Evolutionary conservation across 2,797 vertebrate species (phyloP).

Genomic region (Mormyrus proboscirostris): DNA sequence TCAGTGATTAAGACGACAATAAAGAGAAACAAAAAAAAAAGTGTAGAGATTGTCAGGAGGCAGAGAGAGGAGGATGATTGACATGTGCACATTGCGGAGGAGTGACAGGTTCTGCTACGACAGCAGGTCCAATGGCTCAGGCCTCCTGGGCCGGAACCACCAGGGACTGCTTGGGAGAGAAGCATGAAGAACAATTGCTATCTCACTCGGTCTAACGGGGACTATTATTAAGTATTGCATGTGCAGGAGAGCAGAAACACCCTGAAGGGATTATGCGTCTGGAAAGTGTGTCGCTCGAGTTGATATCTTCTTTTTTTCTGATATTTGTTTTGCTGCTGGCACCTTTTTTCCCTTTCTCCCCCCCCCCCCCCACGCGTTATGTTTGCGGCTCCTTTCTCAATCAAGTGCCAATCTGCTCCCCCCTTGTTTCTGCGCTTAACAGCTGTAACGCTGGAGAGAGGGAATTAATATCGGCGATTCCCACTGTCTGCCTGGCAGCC

Average conservation of each 20-base stretch:
- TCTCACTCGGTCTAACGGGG: constrained; percentile 10
- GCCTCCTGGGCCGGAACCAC: constrained; percentile 21
- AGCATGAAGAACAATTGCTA: constrained; percentile 19
- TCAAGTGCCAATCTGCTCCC: constrained; percentile 53
- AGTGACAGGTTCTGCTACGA: constrained; percentile 22
- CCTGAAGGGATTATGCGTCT: constrained; percentile 21
- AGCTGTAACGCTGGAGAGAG: constrained; percentile 55
- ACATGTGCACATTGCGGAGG: constrained; percentile 14
- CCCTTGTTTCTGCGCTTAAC: constrained; percentile 59
- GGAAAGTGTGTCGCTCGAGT: constrained; percentile 29
- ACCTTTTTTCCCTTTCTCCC: neutral
- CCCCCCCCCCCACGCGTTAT: neutral
- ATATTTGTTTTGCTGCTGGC: constrained; percentile 28
- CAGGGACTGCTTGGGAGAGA: constrained; percentile 8
- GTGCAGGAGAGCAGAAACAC: constrained; percentile 7
- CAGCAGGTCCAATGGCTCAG: constrained; percentile 10
- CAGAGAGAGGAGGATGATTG: constrained; percentile 9
- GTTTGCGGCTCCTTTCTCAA: constrained; percentile 37
- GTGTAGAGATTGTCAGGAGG: neutral
- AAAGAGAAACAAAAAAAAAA: neutral
- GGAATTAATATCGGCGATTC: constrained; percentile 58
- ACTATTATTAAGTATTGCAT: constrained; percentile 17
- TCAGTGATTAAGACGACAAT: constrained; percentile 16
- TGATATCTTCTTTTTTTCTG: constrained; percentile 53
- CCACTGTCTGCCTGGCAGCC: constrained; percentile 62